Conservation (phyloP, 2,113 vertebrate genomes). For the Xenopus laevis region DNA sequence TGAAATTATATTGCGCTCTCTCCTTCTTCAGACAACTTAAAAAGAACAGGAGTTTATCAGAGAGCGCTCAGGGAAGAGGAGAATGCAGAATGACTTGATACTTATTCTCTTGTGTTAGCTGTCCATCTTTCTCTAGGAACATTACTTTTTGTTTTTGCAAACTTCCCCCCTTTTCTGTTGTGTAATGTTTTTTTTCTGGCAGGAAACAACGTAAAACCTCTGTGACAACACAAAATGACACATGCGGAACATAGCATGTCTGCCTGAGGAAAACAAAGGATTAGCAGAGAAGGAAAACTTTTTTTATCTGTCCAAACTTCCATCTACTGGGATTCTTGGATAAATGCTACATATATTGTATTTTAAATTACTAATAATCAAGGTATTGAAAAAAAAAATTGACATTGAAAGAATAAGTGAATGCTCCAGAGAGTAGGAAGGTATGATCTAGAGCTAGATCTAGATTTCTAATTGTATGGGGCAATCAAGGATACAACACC, state of each 20-base stretch:
- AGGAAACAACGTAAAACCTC: constrained; percentile 22
- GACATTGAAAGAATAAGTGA: too few relatives aligned
- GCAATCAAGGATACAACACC: too few relatives aligned
- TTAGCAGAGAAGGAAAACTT: constrained; percentile 14
- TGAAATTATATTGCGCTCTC: background rate
- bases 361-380: too few relatives aligned
- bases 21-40: background rate
- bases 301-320: constrained; percentile 3
- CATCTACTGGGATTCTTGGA: background rate
- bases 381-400: too few relatives aligned
- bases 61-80: background rate
- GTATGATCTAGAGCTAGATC: too few relatives aligned
- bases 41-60: background rate
- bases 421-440: too few relatives aligned
- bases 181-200: constrained; percentile 29
- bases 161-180: background rate
- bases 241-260: constrained; percentile 29
- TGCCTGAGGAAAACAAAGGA: constrained; percentile 30
- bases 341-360: background rate
- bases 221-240: constrained; percentile 26
- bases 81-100: background rate
- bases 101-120: background rate
- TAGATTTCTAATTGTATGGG: too few relatives aligned
- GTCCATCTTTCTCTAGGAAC: background rate
- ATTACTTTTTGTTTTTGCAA: background rate